phyloP scores from a whole-genome alignment of 2,113 vertebrate genomes.

The Serinus canaria region DNA sequence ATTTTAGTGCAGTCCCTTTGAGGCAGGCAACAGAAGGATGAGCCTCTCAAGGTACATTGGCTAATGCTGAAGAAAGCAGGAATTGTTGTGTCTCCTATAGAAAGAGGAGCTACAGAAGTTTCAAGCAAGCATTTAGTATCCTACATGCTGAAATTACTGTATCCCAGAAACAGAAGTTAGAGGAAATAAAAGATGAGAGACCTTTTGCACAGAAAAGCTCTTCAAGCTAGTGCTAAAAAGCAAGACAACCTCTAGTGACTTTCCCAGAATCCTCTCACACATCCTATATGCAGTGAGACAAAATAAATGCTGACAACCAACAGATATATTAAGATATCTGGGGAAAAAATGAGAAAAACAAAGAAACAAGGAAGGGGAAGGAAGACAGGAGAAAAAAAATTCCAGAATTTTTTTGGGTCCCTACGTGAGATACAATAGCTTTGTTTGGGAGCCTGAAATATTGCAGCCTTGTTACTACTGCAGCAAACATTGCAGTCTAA shows the following conservation, averaged over 20 bases:
- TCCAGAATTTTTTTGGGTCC: not conserved
- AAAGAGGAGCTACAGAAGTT: not conserved
- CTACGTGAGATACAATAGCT: not conserved
- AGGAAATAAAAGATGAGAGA: not conserved
- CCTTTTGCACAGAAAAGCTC: not conserved
- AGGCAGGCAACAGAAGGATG: not conserved
- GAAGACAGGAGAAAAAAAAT: not conserved
- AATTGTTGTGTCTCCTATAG: not conserved
- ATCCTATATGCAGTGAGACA: not conserved
- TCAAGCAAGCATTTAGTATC: accelerated
- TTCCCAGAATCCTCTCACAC: not conserved
- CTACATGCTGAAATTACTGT: not conserved
- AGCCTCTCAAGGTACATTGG: not conserved
- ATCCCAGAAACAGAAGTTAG: not conserved
- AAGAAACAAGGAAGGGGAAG: accelerated
- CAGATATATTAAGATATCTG: not conserved
- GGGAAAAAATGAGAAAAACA: not conserved
- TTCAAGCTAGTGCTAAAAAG: not conserved
- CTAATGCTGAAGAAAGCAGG: not conserved
- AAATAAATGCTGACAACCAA: not conserved
- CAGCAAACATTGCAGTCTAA: not conserved
- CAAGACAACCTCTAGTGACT: not conserved
- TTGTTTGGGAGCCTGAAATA: not conserved
- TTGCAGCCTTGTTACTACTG: not conserved
- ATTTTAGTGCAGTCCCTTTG: not conserved